phyloP scores from a whole-genome alignment of 1,140 invertebrate species.

The Colletes gigas region DNA sequence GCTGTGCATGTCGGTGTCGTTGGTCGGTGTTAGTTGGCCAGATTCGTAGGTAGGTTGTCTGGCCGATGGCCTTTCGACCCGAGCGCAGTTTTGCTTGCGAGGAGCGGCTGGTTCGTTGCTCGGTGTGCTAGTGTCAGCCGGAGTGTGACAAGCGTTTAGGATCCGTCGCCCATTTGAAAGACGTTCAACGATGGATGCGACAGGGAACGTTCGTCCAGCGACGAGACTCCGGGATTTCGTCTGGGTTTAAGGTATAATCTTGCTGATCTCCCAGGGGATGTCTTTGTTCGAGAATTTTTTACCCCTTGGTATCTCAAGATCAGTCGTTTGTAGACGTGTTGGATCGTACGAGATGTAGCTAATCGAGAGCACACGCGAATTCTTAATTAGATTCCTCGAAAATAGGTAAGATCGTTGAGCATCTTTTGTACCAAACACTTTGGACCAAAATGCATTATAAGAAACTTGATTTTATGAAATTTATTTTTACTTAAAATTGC shows the following conservation, averaged over 20 bases:
- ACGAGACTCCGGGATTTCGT: neutral
- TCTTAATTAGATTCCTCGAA: too few species aligned
- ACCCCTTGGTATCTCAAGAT: too few species aligned
- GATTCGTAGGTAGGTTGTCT: conserved; percentile 70
- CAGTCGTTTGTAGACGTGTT: too few species aligned
- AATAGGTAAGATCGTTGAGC: too few species aligned
- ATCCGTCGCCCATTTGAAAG: neutral
- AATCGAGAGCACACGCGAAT: too few species aligned
- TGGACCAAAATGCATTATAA: too few species aligned
- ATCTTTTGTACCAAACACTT: too few species aligned
- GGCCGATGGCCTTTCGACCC: conserved; percentile 71
- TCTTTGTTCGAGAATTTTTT: too few species aligned
- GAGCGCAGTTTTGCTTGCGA: conserved; percentile 52
- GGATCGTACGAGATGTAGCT: too few species aligned
- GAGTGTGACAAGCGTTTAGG: neutral
- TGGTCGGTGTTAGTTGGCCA: conserved; percentile 63
- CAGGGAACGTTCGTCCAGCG: neutral
- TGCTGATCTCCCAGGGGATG: neutral
- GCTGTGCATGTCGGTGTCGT: conserved; percentile 34
- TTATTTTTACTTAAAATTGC: too few species aligned
- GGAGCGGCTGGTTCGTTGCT: conserved; percentile 2
- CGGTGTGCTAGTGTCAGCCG: neutral
- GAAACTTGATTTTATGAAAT: too few species aligned
- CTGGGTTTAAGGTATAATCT: neutral
- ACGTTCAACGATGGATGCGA: too few species aligned